A percentile compares a stretch with the other conserved stretches of the same genome.
Conservation (phyloP, 2,797 vertebrate species). For the Podarcis siculus region DNA sequence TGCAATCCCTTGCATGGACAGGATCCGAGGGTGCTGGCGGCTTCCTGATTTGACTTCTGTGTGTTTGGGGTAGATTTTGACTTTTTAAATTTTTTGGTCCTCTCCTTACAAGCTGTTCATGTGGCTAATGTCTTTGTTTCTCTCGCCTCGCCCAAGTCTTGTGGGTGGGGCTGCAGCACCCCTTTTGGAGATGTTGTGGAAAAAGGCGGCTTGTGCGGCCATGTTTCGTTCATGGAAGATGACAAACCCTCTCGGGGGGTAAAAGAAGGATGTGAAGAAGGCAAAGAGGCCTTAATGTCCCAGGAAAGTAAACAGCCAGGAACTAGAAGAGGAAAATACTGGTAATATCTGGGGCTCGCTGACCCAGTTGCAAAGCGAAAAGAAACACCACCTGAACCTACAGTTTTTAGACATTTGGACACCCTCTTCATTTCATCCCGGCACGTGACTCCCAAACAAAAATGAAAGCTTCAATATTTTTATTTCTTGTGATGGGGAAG, state of each 20-base stretch:
- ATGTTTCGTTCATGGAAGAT: constrained; percentile 64
- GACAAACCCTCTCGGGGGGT: constrained; percentile 62
- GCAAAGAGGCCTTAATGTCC: constrained; percentile 63
- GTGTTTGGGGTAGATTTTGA: constrained; percentile 42
- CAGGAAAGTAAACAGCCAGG: constrained; percentile 69
- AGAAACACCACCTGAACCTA: not conserved
- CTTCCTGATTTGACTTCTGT: constrained; percentile 72
- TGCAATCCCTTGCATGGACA: constrained; percentile 71
- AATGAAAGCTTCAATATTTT: constrained; percentile 14
- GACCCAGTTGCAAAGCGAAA: constrained; percentile 37
- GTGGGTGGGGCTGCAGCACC: constrained; percentile 68
- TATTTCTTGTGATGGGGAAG: not conserved
- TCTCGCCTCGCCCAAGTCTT: constrained; percentile 69
- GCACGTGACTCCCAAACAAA: constrained; percentile 35
- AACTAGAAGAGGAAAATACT: constrained; percentile 67
- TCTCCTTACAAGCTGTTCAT: constrained; percentile 67
- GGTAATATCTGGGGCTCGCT: constrained; percentile 68
- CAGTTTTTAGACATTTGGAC: constrained; percentile 4
- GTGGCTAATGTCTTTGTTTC: constrained; percentile 70
- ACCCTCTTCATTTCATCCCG: constrained; percentile 37
- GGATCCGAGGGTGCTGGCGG: constrained; percentile 75
- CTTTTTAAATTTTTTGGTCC: constrained; percentile 60
- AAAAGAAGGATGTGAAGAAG: constrained; percentile 63
- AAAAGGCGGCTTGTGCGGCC: constrained; percentile 59
- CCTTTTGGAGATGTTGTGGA: constrained; percentile 68